Conservation (phyloP, 1,140 invertebrate species). For the Plutomurus gul region DNA sequence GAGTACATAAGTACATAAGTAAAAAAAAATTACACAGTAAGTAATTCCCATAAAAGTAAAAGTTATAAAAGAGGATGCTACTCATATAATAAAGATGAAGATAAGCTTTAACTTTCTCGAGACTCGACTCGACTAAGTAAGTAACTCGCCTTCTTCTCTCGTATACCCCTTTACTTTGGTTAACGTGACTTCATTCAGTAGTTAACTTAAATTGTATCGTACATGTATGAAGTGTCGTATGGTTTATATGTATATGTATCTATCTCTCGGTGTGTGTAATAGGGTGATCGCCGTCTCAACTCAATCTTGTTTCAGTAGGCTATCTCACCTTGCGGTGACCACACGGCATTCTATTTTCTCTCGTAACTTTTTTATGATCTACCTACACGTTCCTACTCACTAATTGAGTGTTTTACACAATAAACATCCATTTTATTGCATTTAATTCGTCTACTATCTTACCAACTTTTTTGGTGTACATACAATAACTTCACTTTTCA, state of each 20-base stretch:
- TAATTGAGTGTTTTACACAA: neutral
- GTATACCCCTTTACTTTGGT: neutral
- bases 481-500: no score
- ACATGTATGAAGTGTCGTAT: no score
- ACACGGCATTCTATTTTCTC: neutral
- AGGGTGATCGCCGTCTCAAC: no score
- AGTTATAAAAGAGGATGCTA: slow-evolving; percentile 2
- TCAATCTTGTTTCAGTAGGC: neutral
- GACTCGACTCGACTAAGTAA: neutral
- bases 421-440: neutral
- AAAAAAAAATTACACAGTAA: neutral
- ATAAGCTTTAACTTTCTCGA: neutral
- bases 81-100: slow-evolving; percentile 1
- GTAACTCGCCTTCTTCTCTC: no score
- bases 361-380: neutral
- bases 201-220: no score
- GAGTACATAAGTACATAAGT: neutral
- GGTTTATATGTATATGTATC: no score
- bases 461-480: no score
- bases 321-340: neutral
- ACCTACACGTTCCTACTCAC: neutral
- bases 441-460: neutral
- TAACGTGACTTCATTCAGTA: neutral
- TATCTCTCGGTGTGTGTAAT: no score
- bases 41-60: slow-evolving; percentile 3